Base-by-base conservation (phyloP, 2,113 vertebrate genomes). In the Bucco capensis region DNA sequence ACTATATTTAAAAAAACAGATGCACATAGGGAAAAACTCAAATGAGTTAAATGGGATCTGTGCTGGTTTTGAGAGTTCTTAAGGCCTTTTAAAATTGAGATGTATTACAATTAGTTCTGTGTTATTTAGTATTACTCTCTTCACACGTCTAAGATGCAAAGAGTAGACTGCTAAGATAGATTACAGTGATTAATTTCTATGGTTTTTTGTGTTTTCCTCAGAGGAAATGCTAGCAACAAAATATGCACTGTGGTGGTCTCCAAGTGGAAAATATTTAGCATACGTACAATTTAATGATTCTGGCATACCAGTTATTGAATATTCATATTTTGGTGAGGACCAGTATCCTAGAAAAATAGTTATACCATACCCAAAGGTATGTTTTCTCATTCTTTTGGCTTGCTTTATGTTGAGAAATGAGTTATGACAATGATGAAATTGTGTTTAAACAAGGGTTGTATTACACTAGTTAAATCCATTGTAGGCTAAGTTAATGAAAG, bases 281-380 rank as follows among this genome's bases (percentile, higher is more conserved):
- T 99, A 98, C 40, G 97, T 97, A 35, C 98, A 99, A 90, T 98
- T 99, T 95, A 99, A 99, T 95, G 98, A 99, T 92, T 98, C 98
- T 50, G 96, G 97, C 24, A 99, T 99, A 93, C 98, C 98, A n/a
- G 95, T 97, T 88, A 98, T 99, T 92, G 98, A 99, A 92, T 99
- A 98, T 94, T 96, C 98, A 3, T 98, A 98, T 97, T 99, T 98
- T 93, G 99, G 99, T 78, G 97, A 97, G 60, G 98, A 97, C 53
- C 99, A 99, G 69, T 99, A 99, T 95, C 99, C 99, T 70, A 96
- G 97, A 95, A 99, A 98, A 77, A 97, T 98, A 89, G 87, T 94
- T 75, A 95, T 99, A 83, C 98, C 99, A 12, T 99, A 99, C 84
- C 98, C 99, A 92, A 99, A 99, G 98, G 99, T 99, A 97, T 66